Percentiles rank a stretch among this genome's conserved stretches.
phyloP scores from a whole-genome alignment of 30 jellyfish, hydroid and myxozoan species.

The Cassiopea andromeda region DNA sequence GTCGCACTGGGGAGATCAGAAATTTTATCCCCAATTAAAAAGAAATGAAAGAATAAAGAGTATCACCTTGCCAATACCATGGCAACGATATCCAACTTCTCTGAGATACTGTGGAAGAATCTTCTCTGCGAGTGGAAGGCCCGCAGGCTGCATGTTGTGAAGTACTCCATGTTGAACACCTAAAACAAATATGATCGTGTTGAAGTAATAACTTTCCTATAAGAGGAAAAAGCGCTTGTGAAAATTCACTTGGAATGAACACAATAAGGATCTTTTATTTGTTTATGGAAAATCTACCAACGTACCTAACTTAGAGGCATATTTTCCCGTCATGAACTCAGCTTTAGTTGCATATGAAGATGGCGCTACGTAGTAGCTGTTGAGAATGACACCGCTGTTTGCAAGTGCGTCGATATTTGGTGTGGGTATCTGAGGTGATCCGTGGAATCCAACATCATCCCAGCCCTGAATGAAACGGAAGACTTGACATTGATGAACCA shows the following conservation, averaged over 20 bases:
- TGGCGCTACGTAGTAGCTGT: slow-evolving; percentile 91
- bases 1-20: no score
- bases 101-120: slow-evolving; percentile 91
- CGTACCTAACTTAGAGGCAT: slow-evolving; percentile 91
- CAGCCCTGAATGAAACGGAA: slow-evolving; percentile 85
- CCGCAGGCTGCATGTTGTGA: slow-evolving; percentile 94
- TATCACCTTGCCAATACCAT: slow-evolving; percentile 94
- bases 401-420: slow-evolving; percentile 97
- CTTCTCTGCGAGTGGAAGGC: slow-evolving; percentile 87
- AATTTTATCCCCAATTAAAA: no score
- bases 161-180: slow-evolving; percentile 98
- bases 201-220: background rate
- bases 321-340: slow-evolving; percentile 98
- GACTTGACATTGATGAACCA: no score
- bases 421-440: slow-evolving; percentile 97
- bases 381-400: slow-evolving; percentile 89
- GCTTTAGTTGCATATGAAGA: slow-evolving; percentile 90
- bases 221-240: background rate
- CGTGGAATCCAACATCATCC: slow-evolving; percentile 99
- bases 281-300: no score
- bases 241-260: no score
- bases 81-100: slow-evolving; percentile 92
- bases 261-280: no score
- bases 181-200: slow-evolving; percentile 14
- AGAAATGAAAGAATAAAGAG: background rate